Evolutionary conservation across 2,888 invertebrate genomes (phyloP).

Genomic region (Nebria brevicollis): DNA sequence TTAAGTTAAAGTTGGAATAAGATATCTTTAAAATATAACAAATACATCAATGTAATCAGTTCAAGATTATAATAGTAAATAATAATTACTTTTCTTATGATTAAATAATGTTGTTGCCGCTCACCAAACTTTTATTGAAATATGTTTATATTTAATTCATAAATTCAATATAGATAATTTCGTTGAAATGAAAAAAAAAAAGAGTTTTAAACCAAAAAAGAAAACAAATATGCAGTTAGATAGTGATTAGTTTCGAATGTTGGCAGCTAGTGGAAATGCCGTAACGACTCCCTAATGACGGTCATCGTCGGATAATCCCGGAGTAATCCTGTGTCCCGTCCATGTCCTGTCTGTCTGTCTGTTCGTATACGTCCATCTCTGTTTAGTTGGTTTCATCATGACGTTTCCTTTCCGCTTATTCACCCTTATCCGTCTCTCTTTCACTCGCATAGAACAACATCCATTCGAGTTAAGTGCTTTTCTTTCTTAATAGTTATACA

Average conservation of each 20-base stretch:
- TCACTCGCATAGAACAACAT: background rate
- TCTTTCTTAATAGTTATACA: background rate
- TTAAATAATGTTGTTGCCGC: too few relatives aligned
- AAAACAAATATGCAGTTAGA: background rate
- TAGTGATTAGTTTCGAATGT: background rate
- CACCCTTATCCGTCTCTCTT: background rate
- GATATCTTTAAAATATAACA: background rate
- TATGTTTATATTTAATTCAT: too few relatives aligned
- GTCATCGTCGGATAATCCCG: constrained; percentile 45
- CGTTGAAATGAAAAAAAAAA: too few relatives aligned
- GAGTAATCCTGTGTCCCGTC: constrained; percentile 45
- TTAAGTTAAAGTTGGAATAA: background rate
- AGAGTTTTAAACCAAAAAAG: too few relatives aligned
- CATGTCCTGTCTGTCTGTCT: constrained; percentile 39
- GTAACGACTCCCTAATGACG: constrained; percentile 46
- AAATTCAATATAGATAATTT: too few relatives aligned
- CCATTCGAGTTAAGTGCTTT: background rate
- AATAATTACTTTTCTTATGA: too few relatives aligned
- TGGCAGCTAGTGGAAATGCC: constrained; percentile 6
- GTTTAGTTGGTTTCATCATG: background rate
- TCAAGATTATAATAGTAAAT: too few relatives aligned
- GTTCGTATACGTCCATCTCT: background rate
- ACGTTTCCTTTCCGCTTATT: background rate
- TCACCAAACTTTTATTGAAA: too few relatives aligned
- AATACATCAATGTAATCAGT: too few relatives aligned